Evolutionary conservation across 2,113 vertebrate genomes (phyloP).

Genomic region (Pyxicephalus adspersus): DNA sequence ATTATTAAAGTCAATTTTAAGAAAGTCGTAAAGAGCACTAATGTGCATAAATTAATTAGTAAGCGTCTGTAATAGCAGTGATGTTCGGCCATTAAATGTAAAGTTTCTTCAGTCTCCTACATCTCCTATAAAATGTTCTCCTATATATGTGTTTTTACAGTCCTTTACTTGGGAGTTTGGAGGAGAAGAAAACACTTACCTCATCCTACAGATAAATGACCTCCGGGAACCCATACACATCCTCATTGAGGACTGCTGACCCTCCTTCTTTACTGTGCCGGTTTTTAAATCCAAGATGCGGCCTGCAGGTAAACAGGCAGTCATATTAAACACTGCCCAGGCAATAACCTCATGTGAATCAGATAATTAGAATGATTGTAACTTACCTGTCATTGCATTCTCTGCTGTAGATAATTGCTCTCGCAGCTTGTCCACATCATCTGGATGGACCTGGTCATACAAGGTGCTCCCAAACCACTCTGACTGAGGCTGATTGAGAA

Average conservation of each 20-base stretch:
- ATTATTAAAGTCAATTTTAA: too few relatives aligned
- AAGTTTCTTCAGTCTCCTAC: too few relatives aligned
- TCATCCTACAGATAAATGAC: conserved; percentile 98
- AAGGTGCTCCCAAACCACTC: conserved; percentile 94
- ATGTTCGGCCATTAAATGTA: too few relatives aligned
- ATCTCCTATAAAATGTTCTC: too few relatives aligned
- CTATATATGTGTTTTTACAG: too few relatives aligned
- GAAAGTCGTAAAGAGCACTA: too few relatives aligned
- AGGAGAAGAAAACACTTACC: conserved; percentile 68
- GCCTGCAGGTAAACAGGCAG: conserved; percentile 66
- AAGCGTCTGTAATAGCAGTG: too few relatives aligned
- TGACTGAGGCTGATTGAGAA: conserved; percentile 91
- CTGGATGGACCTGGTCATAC: conserved; percentile 94
- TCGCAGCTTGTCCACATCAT: conserved; percentile 91
- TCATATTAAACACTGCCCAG: accelerated
- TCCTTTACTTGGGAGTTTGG: too few relatives aligned
- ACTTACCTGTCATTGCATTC: conserved; percentile 83
- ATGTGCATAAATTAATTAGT: too few relatives aligned
- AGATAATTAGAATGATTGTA: too few relatives aligned
- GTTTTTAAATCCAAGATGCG: conserved; percentile 96
- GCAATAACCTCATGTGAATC: neutral
- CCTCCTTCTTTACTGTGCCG: conserved; percentile 96
- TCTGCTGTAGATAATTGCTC: conserved; percentile 95
- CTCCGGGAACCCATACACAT: conserved; percentile 95
- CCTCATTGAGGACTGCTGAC: conserved; percentile 90